Evolutionary conservation across 2,113 vertebrate genomes (phyloP), one percentile per base, ranked within the genome.

Genomic region (Choloepus hoffmanni): DNA sequence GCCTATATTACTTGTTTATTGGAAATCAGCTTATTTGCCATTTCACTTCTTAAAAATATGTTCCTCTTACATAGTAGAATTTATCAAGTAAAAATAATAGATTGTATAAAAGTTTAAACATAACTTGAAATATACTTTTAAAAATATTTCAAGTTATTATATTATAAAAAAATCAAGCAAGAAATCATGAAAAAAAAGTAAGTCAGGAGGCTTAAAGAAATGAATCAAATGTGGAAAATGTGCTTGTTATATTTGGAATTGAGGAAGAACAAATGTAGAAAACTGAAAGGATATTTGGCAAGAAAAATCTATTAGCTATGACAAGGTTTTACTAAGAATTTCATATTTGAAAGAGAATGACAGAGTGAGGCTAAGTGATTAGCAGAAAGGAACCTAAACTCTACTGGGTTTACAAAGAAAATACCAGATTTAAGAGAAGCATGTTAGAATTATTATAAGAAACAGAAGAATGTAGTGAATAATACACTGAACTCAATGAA

Each of bases 271-370:
- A 67, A 79, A 76, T 79, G 6, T 40, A 72, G 53, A 21, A 89
- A 94, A 78, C 14, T 4, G n/a, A 76, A 77, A 84, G 87, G 26
- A 45, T 58, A 86, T 2, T 85, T 95, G 73, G 36, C 76, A 60
- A 78, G 74, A 77, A 2, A 65, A 24, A 93, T 10, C 36, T 48
- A 60, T 43, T n/a, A 81, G 78, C 48, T 76, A 28, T 48, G n/a
- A 78, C 30, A 92, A n/a, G 11, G 43, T 63, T 96, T 87, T 72
- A 78, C 53, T 63, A 87, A 96, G 65, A 87, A 14, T 24, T 43
- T 76, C 77, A 58, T 67, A 90, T 68, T 76, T 90, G 62, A 95
- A 15, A 91, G 82, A 88, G 40, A 94, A 88, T 48, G 74, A 85
- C 40, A 33, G 87, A 76, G 33, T 16, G 78, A 82, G 86, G 53